Conservation (phyloP, 2,888 invertebrate species). For the Alloscopus bannaensis region DNA sequence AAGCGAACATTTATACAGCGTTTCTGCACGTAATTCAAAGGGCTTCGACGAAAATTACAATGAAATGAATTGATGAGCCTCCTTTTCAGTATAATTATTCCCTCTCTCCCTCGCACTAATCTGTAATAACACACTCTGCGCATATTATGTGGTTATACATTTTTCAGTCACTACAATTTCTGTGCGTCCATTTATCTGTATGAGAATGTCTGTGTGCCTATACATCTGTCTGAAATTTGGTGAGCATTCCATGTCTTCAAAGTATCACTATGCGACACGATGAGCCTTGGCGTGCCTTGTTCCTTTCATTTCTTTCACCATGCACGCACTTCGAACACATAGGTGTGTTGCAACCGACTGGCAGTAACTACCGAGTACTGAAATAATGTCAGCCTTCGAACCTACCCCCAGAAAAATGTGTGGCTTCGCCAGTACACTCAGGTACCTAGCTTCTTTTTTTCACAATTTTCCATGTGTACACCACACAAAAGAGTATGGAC, state of each 20-base stretch:
- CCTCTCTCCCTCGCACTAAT: slow-evolving; percentile 26
- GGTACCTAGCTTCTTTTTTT: slow-evolving; percentile 48
- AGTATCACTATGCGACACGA: slow-evolving; percentile 46
- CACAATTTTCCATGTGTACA: slow-evolving; percentile 47
- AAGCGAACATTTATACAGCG: slow-evolving; percentile 40
- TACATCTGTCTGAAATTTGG: no score
- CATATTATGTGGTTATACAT: not conserved
- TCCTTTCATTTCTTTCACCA: slow-evolving; percentile 11
- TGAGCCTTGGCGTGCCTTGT: slow-evolving; percentile 45
- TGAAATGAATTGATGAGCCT: slow-evolving; percentile 49
- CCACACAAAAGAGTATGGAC: no score
- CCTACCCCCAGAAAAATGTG: slow-evolving; percentile 54
- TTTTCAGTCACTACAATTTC: not conserved
- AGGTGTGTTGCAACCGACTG: slow-evolving; percentile 55
- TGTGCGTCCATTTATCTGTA: no score
- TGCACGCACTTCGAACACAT: not conserved
- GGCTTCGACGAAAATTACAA: slow-evolving; percentile 39
- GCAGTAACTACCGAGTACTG: slow-evolving; percentile 24
- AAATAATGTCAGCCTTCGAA: slow-evolving; percentile 44
- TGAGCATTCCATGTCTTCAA: slow-evolving; percentile 39
- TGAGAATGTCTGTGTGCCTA: no score
- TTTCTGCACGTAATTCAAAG: slow-evolving; percentile 50
- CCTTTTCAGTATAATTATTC: slow-evolving; percentile 54
- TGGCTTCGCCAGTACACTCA: slow-evolving; percentile 6
- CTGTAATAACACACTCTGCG: slow-evolving; percentile 1